Evolutionary conservation across 2,888 invertebrate species (phyloP).

Genomic region (Nymphalis urticae): DNA sequence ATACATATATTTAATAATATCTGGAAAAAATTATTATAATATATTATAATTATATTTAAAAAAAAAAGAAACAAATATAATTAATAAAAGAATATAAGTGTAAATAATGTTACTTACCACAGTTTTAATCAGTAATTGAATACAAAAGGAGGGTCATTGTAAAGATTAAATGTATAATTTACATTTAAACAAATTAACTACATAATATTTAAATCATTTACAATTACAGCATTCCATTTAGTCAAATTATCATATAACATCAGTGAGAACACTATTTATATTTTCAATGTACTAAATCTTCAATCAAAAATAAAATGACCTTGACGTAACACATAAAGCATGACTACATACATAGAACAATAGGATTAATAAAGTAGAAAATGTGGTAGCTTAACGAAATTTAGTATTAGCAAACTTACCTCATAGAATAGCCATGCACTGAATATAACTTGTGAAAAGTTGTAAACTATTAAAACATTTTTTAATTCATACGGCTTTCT

Average conservation of each 20-base stretch:
- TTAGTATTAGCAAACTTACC: slow-evolving; percentile 80
- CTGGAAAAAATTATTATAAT: too few relatives aligned
- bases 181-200: too few relatives aligned
- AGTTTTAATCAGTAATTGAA: too few relatives aligned
- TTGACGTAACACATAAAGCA: slow-evolving; percentile 3
- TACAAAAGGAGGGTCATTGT: too few relatives aligned
- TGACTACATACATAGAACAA: slow-evolving; percentile 3
- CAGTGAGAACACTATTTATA: not conserved
- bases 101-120: too few relatives aligned
- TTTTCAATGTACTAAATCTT: not conserved
- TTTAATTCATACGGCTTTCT: slow-evolving; percentile 93
- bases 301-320: slow-evolving; percentile 8
- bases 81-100: too few relatives aligned
- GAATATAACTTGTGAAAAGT: slow-evolving; percentile 94
- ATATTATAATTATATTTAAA: too few relatives aligned
- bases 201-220: not conserved
- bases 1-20: too few relatives aligned
- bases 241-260: not conserved
- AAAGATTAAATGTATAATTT: too few relatives aligned
- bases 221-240: not conserved
- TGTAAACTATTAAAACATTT: slow-evolving; percentile 89
- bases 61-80: too few relatives aligned
- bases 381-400: slow-evolving; percentile 1
- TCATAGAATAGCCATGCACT: slow-evolving; percentile 95
- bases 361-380: not conserved